These are phyloP conservation scores for Sebastes goodei DNA, from an alignment of 2,797 vertebrate species.

Conservation along the genomic window DNA sequence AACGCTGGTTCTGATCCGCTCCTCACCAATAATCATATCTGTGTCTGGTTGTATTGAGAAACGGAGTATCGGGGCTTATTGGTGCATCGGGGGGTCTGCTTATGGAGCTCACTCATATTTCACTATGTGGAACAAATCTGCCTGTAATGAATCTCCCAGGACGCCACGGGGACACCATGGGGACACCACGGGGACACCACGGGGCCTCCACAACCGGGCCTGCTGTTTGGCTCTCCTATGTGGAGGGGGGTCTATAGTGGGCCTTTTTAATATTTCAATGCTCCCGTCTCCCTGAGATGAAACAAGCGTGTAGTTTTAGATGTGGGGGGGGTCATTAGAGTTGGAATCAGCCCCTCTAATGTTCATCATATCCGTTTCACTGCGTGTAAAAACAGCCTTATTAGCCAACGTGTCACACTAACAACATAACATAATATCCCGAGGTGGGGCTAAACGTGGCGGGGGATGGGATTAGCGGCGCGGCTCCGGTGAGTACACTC, in stretches of 20 bases:
- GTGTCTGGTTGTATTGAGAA: no score
- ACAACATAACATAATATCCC: constrained; percentile 73
- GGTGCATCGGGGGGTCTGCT: constrained; percentile 43
- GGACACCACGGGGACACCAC: no score
- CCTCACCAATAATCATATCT: constrained; percentile 55
- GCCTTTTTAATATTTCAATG: constrained; percentile 61
- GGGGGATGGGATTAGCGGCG: constrained; percentile 68
- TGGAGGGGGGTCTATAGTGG: constrained; percentile 36
- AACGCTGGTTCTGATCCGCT: constrained; percentile 55
- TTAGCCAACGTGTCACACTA: constrained; percentile 72
- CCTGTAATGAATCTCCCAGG: constrained; percentile 74
- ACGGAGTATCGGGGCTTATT: constrained; percentile 48
- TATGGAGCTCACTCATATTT: constrained; percentile 75
- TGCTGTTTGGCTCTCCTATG: constrained; percentile 2
- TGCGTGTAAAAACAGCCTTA: constrained; percentile 62
- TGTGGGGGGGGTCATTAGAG: constrained; percentile 26
- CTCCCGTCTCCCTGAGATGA: constrained; percentile 25
- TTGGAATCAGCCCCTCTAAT: constrained; percentile 17
- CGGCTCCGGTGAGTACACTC: constrained; percentile 55
- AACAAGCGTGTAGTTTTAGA: constrained; percentile 14
- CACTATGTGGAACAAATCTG: constrained; percentile 76
- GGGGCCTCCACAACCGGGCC: constrained; percentile 53
- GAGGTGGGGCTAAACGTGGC: constrained; percentile 74
- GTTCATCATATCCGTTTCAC: constrained; percentile 65
- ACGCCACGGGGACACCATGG: not conserved